Base-by-base conservation (phyloP, 2,113 vertebrate species). In the Ibidorhyncha struthersii region DNA sequence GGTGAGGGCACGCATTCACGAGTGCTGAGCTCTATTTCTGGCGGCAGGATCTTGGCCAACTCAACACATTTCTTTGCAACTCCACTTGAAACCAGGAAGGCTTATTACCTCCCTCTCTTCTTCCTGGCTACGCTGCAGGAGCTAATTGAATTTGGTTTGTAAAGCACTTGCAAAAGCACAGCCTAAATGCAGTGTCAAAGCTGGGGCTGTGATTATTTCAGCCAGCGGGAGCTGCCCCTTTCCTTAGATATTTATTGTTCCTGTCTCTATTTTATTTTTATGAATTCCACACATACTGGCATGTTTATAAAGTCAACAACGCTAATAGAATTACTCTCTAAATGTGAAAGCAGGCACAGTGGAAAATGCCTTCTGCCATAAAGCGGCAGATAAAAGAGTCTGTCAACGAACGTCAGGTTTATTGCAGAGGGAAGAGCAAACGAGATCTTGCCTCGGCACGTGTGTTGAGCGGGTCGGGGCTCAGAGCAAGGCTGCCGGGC, bases 111-210 rank as follows among this genome's bases (percentile, higher is more conserved):
- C 94, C 93, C 74, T 91, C 95, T 69, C 90, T 67, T 77, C 93
- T 94, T 95, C 96, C 96, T 93, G 93, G 82, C 23, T 26, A 94
- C 82, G 7, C 96, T 76, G 93, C 90, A 59, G 95, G 96, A 89
- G 49, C 89, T 96, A 96, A 96, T 95, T 96, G 95, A 97, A 95
- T 97, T 91, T 96, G 94, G 95, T 96, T 97, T 95, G 95, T 95
- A 97, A 96, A 97, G 97, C 96, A 93, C 86, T 97, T 90, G 90
- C 92, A 97, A 96, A 97, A 96, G 95, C 97, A 92, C 95, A 95
- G 95, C 89, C 95, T 90, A 97, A 97, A 95, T 49, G 92, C 38
- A 29, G 95, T 92, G 94, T 94, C 86, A 89, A 74, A 97, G 95
- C 93, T 43, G 47, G 73, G 89, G 80, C 92, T 93, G 89, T 67